Conservation (phyloP, 1,140 invertebrate genomes). For the Brachionus asplanchnoidis region DNA sequence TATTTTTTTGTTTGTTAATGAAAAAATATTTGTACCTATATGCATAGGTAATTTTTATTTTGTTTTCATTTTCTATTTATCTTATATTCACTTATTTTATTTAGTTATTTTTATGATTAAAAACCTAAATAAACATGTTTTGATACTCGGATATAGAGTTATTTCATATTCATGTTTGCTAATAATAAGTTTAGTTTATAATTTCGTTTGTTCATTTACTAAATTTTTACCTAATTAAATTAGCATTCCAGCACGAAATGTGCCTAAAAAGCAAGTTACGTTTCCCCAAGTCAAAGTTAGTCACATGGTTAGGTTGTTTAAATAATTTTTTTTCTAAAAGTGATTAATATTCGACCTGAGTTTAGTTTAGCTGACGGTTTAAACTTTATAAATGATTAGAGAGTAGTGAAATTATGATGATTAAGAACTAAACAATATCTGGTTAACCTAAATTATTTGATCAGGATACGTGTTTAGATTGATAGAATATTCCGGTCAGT, state of each 20-base stretch:
- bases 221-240: not conserved
- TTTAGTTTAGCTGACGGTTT: not conserved
- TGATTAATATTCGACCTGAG: not conserved
- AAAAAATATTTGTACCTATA: not conserved
- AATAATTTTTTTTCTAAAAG: not conserved
- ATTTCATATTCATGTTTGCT: not conserved
- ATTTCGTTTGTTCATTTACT: not conserved
- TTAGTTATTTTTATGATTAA: not conserved
- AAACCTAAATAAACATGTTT: not conserved
- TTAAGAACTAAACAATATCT: not conserved
- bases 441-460: not conserved
- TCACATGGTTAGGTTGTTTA: not conserved
- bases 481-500: not conserved
- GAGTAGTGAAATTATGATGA: not conserved
- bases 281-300: not conserved
- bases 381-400: not conserved
- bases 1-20: not conserved
- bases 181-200: not conserved
- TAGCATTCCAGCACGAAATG: not conserved
- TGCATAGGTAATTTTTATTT: not conserved
- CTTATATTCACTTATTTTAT: not conserved
- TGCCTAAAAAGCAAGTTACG: not conserved
- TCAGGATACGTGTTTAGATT: not conserved
- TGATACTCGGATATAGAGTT: slow-evolving; percentile 1
- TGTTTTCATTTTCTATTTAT: not conserved